phyloP scores from a whole-genome alignment of 1,140 invertebrate genomes.

The Matsumurasca onukii region DNA sequence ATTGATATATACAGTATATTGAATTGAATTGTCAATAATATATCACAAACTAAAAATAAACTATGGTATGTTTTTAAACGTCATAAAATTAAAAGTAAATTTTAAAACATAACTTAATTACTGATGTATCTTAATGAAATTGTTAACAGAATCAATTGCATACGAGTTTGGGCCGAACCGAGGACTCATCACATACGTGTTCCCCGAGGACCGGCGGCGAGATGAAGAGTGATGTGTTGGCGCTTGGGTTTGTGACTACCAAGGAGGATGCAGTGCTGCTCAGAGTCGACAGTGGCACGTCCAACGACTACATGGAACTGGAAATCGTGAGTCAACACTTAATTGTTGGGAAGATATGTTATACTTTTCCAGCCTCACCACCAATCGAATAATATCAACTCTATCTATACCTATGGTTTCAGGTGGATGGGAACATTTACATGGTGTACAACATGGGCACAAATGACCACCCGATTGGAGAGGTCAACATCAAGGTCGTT shows the following conservation, averaged over 20 bases:
- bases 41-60: too few species aligned
- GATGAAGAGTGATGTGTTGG: conserved; percentile 84
- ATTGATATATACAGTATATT: too few species aligned
- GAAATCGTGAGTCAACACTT: conserved; percentile 92
- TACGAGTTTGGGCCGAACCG: conserved; percentile 86
- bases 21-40: too few species aligned
- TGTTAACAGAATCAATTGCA: conserved; percentile 79
- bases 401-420: conserved; percentile 18
- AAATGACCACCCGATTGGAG: conserved; percentile 87
- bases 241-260: conserved; percentile 85
- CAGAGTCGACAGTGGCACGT: conserved; percentile 82
- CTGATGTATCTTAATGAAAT: not conserved
- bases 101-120: not conserved
- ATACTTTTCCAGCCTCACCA: too few species aligned
- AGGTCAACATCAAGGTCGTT: conserved; percentile 84
- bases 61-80: too few species aligned
- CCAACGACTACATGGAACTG: conserved; percentile 93
- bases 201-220: conserved; percentile 73
- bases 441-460: conserved; percentile 94
- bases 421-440: conserved; percentile 91
- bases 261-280: conserved; percentile 83
- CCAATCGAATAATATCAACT: not conserved
- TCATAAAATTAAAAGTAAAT: too few species aligned
- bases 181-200: conserved; percentile 85
- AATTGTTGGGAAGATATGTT: too few species aligned